These are phyloP conservation scores for Corythoichthys intestinalis DNA, from an alignment of 2,113 vertebrate genomes.

Conservation along the genomic window DNA sequence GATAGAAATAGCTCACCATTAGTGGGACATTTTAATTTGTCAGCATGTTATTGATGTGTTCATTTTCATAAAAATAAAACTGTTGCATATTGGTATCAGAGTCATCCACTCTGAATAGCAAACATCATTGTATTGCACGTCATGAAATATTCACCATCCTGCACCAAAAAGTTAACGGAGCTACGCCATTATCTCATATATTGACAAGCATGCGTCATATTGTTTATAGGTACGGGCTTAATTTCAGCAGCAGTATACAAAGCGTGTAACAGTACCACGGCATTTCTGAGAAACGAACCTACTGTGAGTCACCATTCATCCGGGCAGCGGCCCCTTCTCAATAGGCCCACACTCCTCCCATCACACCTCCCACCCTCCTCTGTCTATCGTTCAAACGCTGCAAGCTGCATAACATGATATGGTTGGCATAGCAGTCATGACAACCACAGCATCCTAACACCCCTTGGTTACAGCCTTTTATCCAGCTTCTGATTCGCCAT, in stretches of 20 bases:
- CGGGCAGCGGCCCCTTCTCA: conserved; percentile 23
- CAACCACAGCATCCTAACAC: conserved; percentile 25
- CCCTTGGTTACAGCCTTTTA: neutral
- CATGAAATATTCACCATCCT: conserved; percentile 15
- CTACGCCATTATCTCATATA: neutral
- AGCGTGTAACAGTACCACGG: conserved; percentile 13
- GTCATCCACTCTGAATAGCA: neutral
- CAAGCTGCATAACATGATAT: conserved; percentile 49
- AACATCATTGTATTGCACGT: neutral
- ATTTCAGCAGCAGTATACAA: conserved; percentile 4
- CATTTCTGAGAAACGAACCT: conserved; percentile 44
- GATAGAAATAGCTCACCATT: too few relatives aligned
- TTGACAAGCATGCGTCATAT: conserved; percentile 19
- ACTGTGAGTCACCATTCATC: conserved; percentile 59
- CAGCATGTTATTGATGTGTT: too few relatives aligned
- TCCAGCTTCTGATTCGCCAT: conserved; percentile 3
- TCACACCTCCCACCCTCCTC: conserved; percentile 21
- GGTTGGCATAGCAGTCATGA: conserved; percentile 36
- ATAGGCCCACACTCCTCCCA: conserved; percentile 19
- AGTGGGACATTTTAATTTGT: too few relatives aligned
- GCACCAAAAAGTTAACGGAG: conserved; percentile 46
- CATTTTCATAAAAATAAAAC: too few relatives aligned
- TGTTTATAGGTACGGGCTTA: neutral
- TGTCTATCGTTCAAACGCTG: conserved; percentile 48
- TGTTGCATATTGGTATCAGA: too few relatives aligned